Evolutionary conservation across 2,797 vertebrate species (phyloP).

Genomic region (Sebastes oblongus): DNA sequence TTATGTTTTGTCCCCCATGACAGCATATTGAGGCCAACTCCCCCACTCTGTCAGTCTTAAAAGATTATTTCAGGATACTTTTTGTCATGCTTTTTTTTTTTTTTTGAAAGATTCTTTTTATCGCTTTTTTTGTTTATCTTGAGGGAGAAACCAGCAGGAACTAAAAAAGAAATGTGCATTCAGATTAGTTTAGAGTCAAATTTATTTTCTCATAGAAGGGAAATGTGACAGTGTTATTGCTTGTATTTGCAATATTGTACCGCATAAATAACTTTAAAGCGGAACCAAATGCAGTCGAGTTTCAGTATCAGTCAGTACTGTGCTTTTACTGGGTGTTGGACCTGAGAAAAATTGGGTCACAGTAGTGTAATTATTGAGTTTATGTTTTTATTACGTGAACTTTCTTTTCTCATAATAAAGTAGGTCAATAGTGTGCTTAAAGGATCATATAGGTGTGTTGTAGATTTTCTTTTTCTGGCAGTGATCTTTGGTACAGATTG

Average conservation of each 20-base stretch:
- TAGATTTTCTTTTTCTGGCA: not conserved
- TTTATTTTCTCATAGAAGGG: not conserved
- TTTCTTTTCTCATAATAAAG: not conserved
- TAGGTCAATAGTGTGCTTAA: not conserved
- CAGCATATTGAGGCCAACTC: not conserved
- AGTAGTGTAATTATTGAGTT: not conserved
- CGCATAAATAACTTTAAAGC: not conserved
- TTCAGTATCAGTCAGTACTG: not conserved
- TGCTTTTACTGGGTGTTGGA: not conserved
- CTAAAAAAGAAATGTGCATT: not conserved
- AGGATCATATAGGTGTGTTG: not conserved
- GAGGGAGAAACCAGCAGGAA: not conserved
- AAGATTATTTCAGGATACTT: not conserved
- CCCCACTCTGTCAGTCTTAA: not conserved
- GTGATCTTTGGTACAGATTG: not conserved
- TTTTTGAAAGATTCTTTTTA: not conserved
- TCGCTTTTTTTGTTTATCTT: not conserved
- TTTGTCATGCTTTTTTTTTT: not conserved
- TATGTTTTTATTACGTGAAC: not conserved
- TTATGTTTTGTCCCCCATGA: not conserved
- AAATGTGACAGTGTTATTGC: not conserved
- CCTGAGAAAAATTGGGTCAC: not conserved
- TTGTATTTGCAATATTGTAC: not conserved
- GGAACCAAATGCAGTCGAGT: not conserved
- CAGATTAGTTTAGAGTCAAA: not conserved